Evolutionary conservation across 2,888 invertebrate genomes (phyloP), one percentile per base, ranked within the genome.

Genomic region (Altica lythri): DNA sequence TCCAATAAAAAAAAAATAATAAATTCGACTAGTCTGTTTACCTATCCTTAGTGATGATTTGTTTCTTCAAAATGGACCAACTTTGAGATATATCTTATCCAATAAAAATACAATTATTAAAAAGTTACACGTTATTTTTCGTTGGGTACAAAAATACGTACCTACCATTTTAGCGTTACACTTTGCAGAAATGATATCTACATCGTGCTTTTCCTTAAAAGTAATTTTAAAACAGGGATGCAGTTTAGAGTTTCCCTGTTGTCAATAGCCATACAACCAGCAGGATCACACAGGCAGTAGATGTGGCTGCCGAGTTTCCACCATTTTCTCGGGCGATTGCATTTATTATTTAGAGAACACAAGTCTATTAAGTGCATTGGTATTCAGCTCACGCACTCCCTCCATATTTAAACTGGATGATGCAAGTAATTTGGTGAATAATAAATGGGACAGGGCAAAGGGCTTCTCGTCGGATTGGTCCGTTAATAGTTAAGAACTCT

Each of bases 331-430:
- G 49, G 44, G 62, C 68, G 65, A 68, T 69, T 68, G 66, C 68
- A 72, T 72, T 68, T 68, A 72, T 72, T 72, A 72, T 72, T 72
- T 68, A 72, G 60, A 63, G 60, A 64, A 68, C 70, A 69, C 60
- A 67, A 63, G 65, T 71, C 70, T 68, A 71, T 72, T 71, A 71
- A 69, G 67, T 68, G 69, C 70, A 72, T 72, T 64, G 63, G 66
- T 54, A 72, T 72, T 72, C 72, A 59, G 57, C 66, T 61, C 72
- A 72, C 71, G 70, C 69, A 69, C 61, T 46, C 48, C 64, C 57
- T 66, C 64, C 68, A 71, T 70, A 71, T 72, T 72, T 70, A 71
- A 72, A 42, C 66, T 64, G 57, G 64, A 60, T 59, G 58, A 63
- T 71, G 69, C 69, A 69, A 65, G 67, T 67, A 66, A 69, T 67